Conservation (phyloP, 2,888 invertebrate species). For the Mimumesa dahlbomi region DNA sequence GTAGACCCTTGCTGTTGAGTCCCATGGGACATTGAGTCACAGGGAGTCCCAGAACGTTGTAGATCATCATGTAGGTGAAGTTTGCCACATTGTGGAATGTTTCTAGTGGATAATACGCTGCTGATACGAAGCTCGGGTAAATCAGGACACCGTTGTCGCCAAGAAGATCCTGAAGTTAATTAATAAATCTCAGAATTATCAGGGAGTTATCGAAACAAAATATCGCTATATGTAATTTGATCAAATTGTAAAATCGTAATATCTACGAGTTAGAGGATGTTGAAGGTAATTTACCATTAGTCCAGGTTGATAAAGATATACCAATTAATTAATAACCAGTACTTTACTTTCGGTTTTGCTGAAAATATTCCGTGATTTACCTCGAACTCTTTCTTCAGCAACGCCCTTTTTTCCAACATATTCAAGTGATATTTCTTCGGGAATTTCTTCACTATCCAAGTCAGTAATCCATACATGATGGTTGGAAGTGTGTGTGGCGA, state of each 20-base stretch:
- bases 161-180: constrained; percentile 81
- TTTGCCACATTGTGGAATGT: constrained; percentile 86
- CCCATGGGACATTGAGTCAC: constrained; percentile 92
- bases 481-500: constrained; percentile 87
- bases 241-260: too few relatives aligned
- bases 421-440: constrained; percentile 83
- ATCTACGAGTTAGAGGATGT: too few relatives aligned
- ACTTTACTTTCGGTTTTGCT: too few relatives aligned
- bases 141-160: constrained; percentile 87
- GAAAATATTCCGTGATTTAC: constrained; percentile 71
- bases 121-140: constrained; percentile 85
- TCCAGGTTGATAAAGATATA: too few relatives aligned
- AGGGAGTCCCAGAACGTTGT: constrained; percentile 91
- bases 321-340: too few relatives aligned
- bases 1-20: constrained; percentile 86
- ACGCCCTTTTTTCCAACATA: constrained; percentile 81
- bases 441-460: constrained; percentile 82
- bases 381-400: constrained; percentile 84
- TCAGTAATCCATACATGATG: constrained; percentile 84
- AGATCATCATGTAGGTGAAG: constrained; percentile 89
- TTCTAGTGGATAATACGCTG: constrained; percentile 87
- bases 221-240: neutral
- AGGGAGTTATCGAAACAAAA: too few relatives aligned
- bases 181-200: too few relatives aligned
- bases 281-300: too few relatives aligned